Evolutionary conservation across 2,113 vertebrate genomes (phyloP), one percentile per base, ranked within the genome.

Genomic region (Rhynchomys soricoides): DNA sequence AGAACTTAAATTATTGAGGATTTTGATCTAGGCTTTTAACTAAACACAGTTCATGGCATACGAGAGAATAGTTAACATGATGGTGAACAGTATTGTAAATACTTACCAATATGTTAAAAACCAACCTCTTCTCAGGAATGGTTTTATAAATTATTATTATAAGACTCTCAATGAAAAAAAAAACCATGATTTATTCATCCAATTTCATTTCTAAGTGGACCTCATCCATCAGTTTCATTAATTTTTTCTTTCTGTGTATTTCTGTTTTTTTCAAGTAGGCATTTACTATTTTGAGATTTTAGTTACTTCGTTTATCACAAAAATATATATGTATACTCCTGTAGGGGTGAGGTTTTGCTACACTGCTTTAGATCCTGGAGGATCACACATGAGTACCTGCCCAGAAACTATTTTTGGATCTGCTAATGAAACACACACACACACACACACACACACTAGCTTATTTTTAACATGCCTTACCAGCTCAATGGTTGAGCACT

Each of bases 1-100:
- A 57, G 2, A 9, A 3, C 45, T 52, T 95, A 70, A 92, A 81
- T 95, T 95, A 94, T 81, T 88, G 82, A 78, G 43, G 7, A 48
- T 73, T 91, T 88, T 92, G 55, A 87, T 83, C 1, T 17, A 74
- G 11, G 2, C 1, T 74, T 62, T 81, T 90, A 78, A 89, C 13
- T 29, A 95, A 95, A 82, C 15, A 85, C 3, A 94, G 17, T 4
- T 79, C 52, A 73, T 62, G 31, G 16, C 4, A 68, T 78, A 0
- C 29, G 3, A 85, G 5, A 5, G 16, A 94, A 87, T 43, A 93
- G 52, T 43, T 83, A 70, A 81, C 7, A 79, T 45, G 22, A 74
- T 86, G 3, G 8, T 43, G 12, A 92, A 78, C 26, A n/a, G 0
- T 26, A 40, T 81, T 83, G 55, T 48, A 73, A 83, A 82, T 86